phyloP scores from a whole-genome alignment of 1,140 invertebrate species.

The Agrilus planipennis region DNA sequence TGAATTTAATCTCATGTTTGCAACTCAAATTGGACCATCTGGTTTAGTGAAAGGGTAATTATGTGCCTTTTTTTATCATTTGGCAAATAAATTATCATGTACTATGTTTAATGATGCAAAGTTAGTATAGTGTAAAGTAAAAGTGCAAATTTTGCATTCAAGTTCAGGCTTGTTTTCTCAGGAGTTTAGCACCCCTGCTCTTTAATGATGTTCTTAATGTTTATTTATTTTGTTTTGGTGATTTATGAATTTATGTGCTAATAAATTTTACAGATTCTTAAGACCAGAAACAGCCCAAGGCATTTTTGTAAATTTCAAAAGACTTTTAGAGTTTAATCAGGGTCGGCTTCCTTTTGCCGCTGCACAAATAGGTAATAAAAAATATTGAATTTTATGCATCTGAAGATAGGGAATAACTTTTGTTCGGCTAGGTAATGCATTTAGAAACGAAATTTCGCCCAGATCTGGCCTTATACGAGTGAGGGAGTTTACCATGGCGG shows the following conservation, averaged over 20 bases:
- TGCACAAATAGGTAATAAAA: slow-evolving; percentile 77
- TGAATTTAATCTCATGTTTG: slow-evolving; percentile 99
- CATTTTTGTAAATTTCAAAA: slow-evolving; percentile 98
- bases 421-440: slow-evolving; percentile 89
- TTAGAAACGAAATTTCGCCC: slow-evolving; percentile 99
- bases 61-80: not conserved
- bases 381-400: slow-evolving; percentile 8
- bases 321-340: slow-evolving; percentile 94
- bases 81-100: too few species aligned
- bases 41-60: slow-evolving; percentile 76
- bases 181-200: too few species aligned
- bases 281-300: slow-evolving; percentile 98
- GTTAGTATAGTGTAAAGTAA: too few species aligned
- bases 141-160: too few species aligned
- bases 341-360: slow-evolving; percentile 94
- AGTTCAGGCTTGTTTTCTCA: too few species aligned
- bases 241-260: too few species aligned
- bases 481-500: slow-evolving; percentile 98
- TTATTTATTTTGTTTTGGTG: too few species aligned
- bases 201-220: too few species aligned
- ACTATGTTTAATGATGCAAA: too few species aligned
- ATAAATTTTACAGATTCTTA: slow-evolving; percentile 61
- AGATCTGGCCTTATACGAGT: slow-evolving; percentile 92
- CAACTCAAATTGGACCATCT: slow-evolving; percentile 91
- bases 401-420: too few species aligned